A percentile compares a stretch with the other conserved stretches of the same genome.
These are phyloP conservation scores for Ctenopoma multispine DNA, from an alignment of 2,797 vertebrate species.

Conservation along the genomic window DNA sequence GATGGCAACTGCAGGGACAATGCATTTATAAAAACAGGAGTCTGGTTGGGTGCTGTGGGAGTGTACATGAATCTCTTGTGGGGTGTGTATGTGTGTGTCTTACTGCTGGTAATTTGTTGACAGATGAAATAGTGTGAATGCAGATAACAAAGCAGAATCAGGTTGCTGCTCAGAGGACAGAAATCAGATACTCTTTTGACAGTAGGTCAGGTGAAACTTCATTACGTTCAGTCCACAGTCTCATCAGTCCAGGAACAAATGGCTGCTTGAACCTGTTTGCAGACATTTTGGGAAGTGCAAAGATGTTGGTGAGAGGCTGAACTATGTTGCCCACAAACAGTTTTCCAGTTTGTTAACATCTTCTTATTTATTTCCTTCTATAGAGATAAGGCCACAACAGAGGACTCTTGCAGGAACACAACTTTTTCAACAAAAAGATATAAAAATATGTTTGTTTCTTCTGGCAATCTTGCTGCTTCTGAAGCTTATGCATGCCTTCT, in stretches of 20 bases:
- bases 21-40: constrained; percentile 21
- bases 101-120: constrained; percentile 20
- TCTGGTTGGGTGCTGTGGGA: constrained; percentile 3
- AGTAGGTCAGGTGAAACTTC: constrained; percentile 30
- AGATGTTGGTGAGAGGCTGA: constrained; percentile 20
- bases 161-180: not conserved
- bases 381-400: not conserved
- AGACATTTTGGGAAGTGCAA: constrained; percentile 14
- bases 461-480: constrained; percentile 12
- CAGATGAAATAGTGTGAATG: constrained; percentile 13
- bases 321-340: not conserved
- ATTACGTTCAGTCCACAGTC: constrained; percentile 14
- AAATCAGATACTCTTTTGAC: not conserved
- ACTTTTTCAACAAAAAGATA: not conserved
- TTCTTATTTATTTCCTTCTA: constrained; percentile 18
- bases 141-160: constrained; percentile 9
- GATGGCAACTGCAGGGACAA: constrained; percentile 31
- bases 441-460: constrained; percentile 21
- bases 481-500: constrained; percentile 36
- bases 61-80: not conserved
- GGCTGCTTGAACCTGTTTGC: constrained; percentile 20
- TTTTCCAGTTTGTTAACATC: constrained; percentile 1
- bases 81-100: constrained; percentile 4
- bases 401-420: constrained; percentile 3
- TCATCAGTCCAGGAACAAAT: constrained; percentile 26